These are phyloP conservation scores for Drosophila ananassae DNA, from an alignment of 1,140 invertebrate species.

Conservation along the genomic window DNA sequence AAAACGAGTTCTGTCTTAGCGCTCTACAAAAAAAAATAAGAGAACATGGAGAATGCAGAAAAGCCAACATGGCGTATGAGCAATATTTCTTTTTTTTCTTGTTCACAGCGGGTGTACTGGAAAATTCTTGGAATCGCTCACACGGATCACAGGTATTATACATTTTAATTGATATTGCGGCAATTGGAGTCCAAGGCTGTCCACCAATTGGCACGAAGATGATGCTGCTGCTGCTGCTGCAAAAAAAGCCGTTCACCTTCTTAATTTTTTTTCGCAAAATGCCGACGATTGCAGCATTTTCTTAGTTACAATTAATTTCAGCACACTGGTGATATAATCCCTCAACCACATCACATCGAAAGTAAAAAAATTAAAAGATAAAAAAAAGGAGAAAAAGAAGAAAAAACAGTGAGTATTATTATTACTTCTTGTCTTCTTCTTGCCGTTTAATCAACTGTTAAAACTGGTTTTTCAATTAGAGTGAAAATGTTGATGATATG, in stretches of 20 bases:
- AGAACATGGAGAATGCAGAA: constrained; percentile 28
- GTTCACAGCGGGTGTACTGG: constrained; percentile 11
- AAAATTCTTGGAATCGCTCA: constrained; percentile 70
- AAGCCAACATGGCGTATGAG: constrained; percentile 61
- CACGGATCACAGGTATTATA: constrained; percentile 44
- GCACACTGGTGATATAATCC: constrained; percentile 69
- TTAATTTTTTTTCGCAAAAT: constrained; percentile 36
- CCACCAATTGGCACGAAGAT: constrained; percentile 41
- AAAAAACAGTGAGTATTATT: constrained; percentile 52
- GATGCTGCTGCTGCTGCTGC: constrained; percentile 11
- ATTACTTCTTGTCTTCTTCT: constrained; percentile 54
- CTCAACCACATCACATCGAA: constrained; percentile 39
- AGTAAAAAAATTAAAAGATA: constrained; percentile 4
- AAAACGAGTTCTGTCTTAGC: constrained; percentile 59
- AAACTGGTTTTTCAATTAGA: constrained; percentile 82
- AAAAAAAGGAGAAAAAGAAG: constrained; percentile 6
- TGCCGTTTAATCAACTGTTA: constrained; percentile 77
- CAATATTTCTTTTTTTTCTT: constrained; percentile 22
- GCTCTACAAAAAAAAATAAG: constrained; percentile 1
- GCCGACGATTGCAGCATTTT: constrained; percentile 58
- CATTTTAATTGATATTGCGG: constrained; percentile 57
- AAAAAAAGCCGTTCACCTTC: constrained; percentile 69
- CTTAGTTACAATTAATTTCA: constrained; percentile 77
- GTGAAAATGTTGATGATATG: constrained; percentile 79
- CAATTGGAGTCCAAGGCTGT: constrained; percentile 55